phyloP scores from a whole-genome alignment of 2,797 vertebrate species.

The Arrhamphus sclerolepis region DNA sequence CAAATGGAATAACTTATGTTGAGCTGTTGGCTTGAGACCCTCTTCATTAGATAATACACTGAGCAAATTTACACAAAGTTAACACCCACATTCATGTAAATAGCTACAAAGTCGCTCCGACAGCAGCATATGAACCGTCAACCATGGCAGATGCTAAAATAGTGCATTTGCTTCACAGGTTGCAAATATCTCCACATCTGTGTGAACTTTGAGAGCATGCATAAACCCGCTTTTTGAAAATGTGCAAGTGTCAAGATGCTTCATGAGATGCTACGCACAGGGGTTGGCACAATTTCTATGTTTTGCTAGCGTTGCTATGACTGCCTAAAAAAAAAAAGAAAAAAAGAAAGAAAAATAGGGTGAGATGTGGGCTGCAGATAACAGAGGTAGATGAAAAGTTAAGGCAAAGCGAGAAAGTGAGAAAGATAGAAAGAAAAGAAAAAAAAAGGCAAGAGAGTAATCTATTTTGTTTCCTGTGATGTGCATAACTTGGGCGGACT shows the following conservation, averaged over 20 bases:
- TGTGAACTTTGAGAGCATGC: conserved; percentile 40
- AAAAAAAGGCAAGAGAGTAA: conserved; percentile 19
- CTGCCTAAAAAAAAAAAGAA: conserved; percentile 68
- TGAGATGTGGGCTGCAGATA: conserved; percentile 81
- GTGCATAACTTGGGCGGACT: conserved; percentile 38
- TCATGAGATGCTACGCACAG: conserved; percentile 72
- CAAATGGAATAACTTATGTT: not conserved
- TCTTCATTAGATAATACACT: not conserved
- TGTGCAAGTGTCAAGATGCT: conserved; percentile 55
- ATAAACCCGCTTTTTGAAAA: conserved; percentile 43
- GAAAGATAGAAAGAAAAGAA: conserved; percentile 19
- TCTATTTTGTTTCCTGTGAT: conserved; percentile 60
- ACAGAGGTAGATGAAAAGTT: conserved; percentile 65
- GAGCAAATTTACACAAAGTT: not conserved
- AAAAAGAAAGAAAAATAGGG: conserved; percentile 79
- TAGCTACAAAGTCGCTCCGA: conserved; percentile 23
- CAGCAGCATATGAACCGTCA: conserved; percentile 22
- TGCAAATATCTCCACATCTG: conserved; percentile 58
- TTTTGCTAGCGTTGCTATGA: conserved; percentile 77
- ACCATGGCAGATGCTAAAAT: conserved; percentile 45
- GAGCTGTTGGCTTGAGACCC: no score
- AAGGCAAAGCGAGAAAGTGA: conserved; percentile 53
- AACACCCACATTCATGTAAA: conserved; percentile 10
- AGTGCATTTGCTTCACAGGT: conserved; percentile 36
- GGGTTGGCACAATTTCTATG: conserved; percentile 67